phyloP scores from a whole-genome alignment of 2,113 vertebrate species.

The Spermophilus dauricus region DNA sequence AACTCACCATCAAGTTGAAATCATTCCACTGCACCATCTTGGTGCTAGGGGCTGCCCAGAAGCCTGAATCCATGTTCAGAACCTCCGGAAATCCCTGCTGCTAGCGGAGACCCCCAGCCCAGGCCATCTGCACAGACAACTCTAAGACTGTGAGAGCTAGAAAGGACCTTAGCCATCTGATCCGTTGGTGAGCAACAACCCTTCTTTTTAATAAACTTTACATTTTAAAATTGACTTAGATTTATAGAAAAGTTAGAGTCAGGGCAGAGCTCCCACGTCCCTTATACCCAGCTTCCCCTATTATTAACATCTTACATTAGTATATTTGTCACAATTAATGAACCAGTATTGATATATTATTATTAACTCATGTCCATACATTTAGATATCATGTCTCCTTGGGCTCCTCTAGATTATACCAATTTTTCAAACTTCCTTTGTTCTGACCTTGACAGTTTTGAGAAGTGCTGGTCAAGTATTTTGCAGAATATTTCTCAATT shows the following conservation, averaged over 20 bases:
- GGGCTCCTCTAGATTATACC: neutral
- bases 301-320: neutral
- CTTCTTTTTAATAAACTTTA: neutral
- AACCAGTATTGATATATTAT: neutral
- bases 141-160: rapidly evolving
- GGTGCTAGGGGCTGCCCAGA: neutral
- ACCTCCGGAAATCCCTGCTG: neutral
- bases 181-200: neutral
- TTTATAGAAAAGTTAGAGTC: neutral
- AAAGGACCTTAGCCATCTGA: neutral
- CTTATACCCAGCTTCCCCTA: neutral
- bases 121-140: neutral
- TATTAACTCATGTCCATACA: neutral
- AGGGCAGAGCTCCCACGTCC: neutral
- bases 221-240: neutral
- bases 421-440: neutral
- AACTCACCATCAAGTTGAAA: neutral
- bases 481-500: neutral
- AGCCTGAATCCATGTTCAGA: neutral
- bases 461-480: neutral
- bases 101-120: neutral
- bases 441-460: neutral
- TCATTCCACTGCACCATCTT: neutral
- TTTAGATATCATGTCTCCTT: neutral
- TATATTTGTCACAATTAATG: neutral